A percentile compares a stretch with the other conserved stretches of the same genome.
phyloP scores from a whole-genome alignment of 2,113 vertebrate genomes.

The Protobothrops mucrosquamatus region DNA sequence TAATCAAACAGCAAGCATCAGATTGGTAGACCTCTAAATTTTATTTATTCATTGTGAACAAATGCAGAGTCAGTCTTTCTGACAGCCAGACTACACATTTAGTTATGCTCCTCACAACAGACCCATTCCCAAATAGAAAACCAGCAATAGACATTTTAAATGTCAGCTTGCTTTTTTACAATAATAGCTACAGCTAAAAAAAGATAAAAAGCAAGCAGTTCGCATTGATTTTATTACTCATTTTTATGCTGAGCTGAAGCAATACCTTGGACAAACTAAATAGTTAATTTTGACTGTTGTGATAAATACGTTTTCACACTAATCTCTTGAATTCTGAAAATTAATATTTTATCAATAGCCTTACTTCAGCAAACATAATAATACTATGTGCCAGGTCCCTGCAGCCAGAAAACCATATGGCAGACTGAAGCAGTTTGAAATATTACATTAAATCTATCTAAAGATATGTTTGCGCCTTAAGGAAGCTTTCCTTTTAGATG shows the following conservation, averaged over 20 bases:
- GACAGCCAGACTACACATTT: not conserved
- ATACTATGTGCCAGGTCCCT: constrained; percentile 70
- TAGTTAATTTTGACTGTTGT: constrained; percentile 65
- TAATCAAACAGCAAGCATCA: not conserved
- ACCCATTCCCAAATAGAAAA: not conserved
- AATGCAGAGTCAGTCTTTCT: not conserved
- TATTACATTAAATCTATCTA: constrained; percentile 80
- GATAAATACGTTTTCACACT: constrained; percentile 45
- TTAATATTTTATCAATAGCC: constrained; percentile 76
- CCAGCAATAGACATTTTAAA: constrained; percentile 5
- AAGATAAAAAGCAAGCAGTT: not conserved
- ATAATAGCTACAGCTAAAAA: not conserved
- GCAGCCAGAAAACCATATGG: constrained; percentile 75
- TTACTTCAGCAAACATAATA: constrained; percentile 74
- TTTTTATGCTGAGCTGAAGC: not conserved
- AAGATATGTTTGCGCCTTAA: constrained; percentile 75
- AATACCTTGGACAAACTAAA: constrained; percentile 43
- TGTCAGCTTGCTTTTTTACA: not conserved
- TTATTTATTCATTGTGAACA: not conserved
- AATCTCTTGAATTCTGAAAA: constrained; percentile 52
- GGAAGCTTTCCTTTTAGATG: constrained; percentile 71
- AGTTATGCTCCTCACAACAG: not conserved
- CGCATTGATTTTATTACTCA: not conserved
- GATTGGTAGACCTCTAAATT: not conserved
- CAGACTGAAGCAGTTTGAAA: constrained; percentile 75